Evolutionary conservation across 2,888 invertebrate species (phyloP).

Genomic region (Tineola bisselliella): DNA sequence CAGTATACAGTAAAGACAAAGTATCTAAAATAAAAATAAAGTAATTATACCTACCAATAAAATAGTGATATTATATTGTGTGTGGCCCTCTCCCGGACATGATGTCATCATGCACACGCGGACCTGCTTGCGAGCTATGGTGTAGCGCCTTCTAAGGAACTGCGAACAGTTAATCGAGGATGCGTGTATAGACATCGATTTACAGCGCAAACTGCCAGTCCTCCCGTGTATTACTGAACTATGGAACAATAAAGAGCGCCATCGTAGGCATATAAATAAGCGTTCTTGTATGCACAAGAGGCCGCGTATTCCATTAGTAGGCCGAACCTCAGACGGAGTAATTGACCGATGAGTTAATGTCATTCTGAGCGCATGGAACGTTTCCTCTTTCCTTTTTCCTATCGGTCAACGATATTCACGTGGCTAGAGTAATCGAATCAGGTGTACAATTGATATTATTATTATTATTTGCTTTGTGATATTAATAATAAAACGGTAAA

Average conservation of each 20-base stretch:
- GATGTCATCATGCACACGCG: constrained; percentile 43
- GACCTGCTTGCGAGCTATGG: background rate
- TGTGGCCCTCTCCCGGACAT: constrained; percentile 58
- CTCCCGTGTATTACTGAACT: constrained; percentile 66
- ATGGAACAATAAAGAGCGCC: constrained; percentile 64
- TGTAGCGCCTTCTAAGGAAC: constrained; percentile 1
- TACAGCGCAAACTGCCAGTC: constrained; percentile 65
- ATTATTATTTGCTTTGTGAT: background rate
- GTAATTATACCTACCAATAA: too few species aligned
- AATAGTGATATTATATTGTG: constrained; percentile 23
- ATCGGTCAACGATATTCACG: constrained; percentile 58
- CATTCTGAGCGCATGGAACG: constrained; percentile 60
- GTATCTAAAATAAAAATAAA: too few species aligned
- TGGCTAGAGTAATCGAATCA: constrained; percentile 18
- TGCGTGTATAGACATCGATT: constrained; percentile 64
- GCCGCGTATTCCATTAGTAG: constrained; percentile 59
- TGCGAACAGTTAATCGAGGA: constrained; percentile 60
- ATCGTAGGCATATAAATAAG: constrained; percentile 57
- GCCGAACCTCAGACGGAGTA: constrained; percentile 54
- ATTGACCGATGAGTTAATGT: constrained; percentile 65
- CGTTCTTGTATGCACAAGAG: constrained; percentile 53
- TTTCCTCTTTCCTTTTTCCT: constrained; percentile 69
- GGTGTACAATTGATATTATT: background rate
- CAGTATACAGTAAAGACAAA: too few species aligned
- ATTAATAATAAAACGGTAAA: too few species aligned